These are phyloP conservation scores for Opisthocomus hoazin DNA, from an alignment of 2,113 vertebrate genomes.

Conservation along the genomic window DNA sequence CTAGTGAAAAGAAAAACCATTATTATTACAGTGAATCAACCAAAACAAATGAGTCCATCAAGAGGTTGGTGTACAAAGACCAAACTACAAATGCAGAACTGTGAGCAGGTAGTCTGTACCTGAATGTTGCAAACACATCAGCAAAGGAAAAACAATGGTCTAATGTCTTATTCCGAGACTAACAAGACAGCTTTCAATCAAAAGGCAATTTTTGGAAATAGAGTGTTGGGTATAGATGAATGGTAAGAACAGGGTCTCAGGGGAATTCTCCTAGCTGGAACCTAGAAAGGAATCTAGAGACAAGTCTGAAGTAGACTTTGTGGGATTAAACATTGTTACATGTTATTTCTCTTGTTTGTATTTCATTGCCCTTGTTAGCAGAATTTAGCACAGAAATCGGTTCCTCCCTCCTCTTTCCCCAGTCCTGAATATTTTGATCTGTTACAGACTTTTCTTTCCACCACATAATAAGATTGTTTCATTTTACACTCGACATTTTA, in stretches of 20 bases:
- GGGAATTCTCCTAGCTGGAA: not conserved
- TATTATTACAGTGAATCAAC: not conserved
- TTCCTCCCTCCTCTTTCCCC: not conserved
- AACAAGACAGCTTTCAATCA: not conserved
- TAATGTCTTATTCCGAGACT: not conserved
- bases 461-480: not conserved
- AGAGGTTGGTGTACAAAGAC: not conserved
- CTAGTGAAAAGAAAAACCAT: not conserved
- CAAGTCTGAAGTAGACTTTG: not conserved
- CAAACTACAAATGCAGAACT: not conserved
- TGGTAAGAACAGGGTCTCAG: not conserved
- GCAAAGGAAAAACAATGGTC: not conserved
- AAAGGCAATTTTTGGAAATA: not conserved
- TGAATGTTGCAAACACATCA: not conserved
- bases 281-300: not conserved
- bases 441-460: not conserved
- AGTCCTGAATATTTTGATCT: not conserved
- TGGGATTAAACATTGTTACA: not conserved
- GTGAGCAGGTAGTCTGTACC: not conserved
- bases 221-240: not conserved
- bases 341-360: not conserved
- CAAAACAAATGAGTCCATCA: rapidly evolving
- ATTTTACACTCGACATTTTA: not conserved
- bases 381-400: not conserved
- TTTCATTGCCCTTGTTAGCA: not conserved